Evolutionary conservation across 2,888 invertebrate genomes (phyloP).

Genomic region (Lordiphosa fenestrarum): DNA sequence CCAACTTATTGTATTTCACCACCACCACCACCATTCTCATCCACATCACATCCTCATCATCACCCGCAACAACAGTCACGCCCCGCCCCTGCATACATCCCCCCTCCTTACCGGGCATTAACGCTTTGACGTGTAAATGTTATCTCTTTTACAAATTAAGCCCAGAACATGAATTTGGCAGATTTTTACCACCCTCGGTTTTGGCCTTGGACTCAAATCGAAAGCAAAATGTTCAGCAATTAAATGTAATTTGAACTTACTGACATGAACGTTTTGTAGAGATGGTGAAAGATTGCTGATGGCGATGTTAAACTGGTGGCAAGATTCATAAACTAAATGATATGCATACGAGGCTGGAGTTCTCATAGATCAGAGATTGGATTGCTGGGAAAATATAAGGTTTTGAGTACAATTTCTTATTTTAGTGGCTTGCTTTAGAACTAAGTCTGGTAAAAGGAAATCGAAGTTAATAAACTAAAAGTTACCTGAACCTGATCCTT

Average conservation of each 20-base stretch:
- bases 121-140: slow-evolving; percentile 68
- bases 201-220: slow-evolving; percentile 10
- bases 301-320: slow-evolving; percentile 4
- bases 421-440: too few species aligned
- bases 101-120: background rate
- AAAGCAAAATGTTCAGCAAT: slow-evolving; percentile 58
- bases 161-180: slow-evolving; percentile 38
- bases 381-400: too few species aligned
- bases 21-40: slow-evolving; percentile 17
- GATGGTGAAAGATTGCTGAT: slow-evolving; percentile 23
- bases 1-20: slow-evolving; percentile 59
- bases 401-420: too few species aligned
- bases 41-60: slow-evolving; percentile 26
- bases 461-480: too few species aligned
- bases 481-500: too few species aligned
- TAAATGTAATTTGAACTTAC: slow-evolving; percentile 65
- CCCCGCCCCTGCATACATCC: slow-evolving; percentile 18
- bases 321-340: too few species aligned
- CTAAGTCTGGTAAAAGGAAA: too few species aligned
- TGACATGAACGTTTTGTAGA: slow-evolving; percentile 33
- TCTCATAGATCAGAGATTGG: too few species aligned
- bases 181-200: slow-evolving; percentile 22
- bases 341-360: too few species aligned
- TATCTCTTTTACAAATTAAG: slow-evolving; percentile 70
- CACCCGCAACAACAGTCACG: slow-evolving; percentile 39